phyloP scores from a whole-genome alignment of 2,888 invertebrate genomes.

The Leucoma salicis region DNA sequence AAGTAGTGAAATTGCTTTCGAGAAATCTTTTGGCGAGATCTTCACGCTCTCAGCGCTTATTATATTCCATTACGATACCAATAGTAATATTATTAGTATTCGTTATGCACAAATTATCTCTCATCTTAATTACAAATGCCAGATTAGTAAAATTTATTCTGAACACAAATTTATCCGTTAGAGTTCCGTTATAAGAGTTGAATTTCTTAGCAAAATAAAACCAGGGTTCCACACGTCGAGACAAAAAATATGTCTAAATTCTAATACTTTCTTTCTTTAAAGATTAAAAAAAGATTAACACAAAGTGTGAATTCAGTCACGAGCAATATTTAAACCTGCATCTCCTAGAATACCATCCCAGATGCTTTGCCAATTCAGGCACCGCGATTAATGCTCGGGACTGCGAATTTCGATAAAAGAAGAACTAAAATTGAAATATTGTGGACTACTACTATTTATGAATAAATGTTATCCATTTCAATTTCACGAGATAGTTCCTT shows the following conservation, averaged over 20 bases:
- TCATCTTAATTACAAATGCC: conserved; percentile 56
- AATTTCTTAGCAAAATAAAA: neutral
- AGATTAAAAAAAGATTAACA: too few species aligned
- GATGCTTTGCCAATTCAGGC: too few species aligned
- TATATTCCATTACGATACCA: conserved; percentile 78
- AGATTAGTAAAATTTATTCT: conserved; percentile 35
- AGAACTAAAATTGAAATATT: too few species aligned
- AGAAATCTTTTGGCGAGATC: conserved; percentile 75
- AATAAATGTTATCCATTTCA: too few species aligned
- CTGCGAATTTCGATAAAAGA: too few species aligned
- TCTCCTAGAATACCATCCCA: too few species aligned
- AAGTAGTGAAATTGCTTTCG: conserved; percentile 78
- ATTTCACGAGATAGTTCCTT: neutral
- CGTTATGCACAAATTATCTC: conserved; percentile 44
- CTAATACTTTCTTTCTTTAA: too few species aligned
- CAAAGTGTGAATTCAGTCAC: too few species aligned
- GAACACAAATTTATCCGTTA: conserved; percentile 20
- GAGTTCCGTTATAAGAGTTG: conserved; percentile 7
- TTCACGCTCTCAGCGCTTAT: conserved; percentile 76
- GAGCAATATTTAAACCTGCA: too few species aligned
- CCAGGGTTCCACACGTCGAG: neutral
- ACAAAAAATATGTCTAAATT: too few species aligned
- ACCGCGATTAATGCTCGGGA: too few species aligned
- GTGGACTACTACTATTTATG: neutral
- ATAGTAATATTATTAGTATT: conserved; percentile 70